phyloP scores from a whole-genome alignment of 2,888 invertebrate species.

The Xestia sexstrigata region DNA sequence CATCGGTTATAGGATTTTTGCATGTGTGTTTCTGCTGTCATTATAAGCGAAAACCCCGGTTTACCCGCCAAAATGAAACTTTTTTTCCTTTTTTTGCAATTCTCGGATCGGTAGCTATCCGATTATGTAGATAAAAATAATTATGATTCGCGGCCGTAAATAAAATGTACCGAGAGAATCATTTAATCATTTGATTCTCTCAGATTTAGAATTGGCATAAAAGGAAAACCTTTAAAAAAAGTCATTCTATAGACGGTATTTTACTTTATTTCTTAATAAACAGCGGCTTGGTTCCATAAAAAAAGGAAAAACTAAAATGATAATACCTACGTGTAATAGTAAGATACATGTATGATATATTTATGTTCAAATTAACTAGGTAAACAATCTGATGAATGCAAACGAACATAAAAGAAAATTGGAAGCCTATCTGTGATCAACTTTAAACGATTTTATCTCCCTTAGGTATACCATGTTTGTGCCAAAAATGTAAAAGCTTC shows the following conservation, averaged over 20 bases:
- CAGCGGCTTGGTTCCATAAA: not conserved
- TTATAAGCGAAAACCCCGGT: not conserved
- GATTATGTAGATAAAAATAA: not conserved
- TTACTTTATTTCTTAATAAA: not conserved
- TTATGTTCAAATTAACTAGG: not conserved
- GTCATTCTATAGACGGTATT: no score
- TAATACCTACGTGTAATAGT: not conserved
- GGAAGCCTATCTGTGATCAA: not conserved
- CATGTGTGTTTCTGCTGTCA: not conserved
- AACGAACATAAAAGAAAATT: slow-evolving; percentile 15
- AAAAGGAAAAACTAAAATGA: not conserved
- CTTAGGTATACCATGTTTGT: not conserved
- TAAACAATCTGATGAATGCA: not conserved
- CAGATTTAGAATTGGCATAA: not conserved
- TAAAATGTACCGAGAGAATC: not conserved
- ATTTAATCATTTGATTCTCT: not conserved
- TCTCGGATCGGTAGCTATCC: not conserved
- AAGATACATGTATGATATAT: no score
- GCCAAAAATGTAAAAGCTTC: slow-evolving; percentile 17
- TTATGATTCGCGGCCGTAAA: not conserved
- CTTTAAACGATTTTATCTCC: not conserved
- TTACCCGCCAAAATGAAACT: not conserved
- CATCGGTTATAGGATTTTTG: not conserved
- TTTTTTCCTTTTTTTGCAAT: not conserved
- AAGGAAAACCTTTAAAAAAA: not conserved